Conservation (phyloP, 2,797 vertebrate genomes). For the Tragopan temminckii region DNA sequence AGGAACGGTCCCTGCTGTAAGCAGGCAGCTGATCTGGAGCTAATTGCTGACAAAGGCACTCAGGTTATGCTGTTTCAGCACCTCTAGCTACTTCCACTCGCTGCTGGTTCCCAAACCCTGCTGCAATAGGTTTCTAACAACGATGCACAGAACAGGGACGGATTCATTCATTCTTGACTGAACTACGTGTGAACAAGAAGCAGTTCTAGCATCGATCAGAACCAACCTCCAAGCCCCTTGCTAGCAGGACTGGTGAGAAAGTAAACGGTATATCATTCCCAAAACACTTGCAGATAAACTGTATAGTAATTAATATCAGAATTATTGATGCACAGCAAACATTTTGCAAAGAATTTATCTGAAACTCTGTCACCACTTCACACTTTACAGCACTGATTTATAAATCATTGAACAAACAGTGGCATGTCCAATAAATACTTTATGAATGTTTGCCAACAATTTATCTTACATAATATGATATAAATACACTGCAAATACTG, state of each 20-base stretch:
- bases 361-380: constrained; percentile 55
- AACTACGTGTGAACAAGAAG: not conserved
- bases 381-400: constrained; percentile 38
- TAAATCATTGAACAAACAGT: constrained; percentile 75
- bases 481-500: constrained; percentile 67
- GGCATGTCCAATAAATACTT: constrained; percentile 69
- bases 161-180: not conserved
- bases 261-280: constrained; percentile 42
- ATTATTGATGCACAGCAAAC: constrained; percentile 73
- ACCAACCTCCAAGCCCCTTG: not conserved
- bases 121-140: accelerated
- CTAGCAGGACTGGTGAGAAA: not conserved
- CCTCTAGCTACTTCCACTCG: not conserved
- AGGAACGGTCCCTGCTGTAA: not conserved
- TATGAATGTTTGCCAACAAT: constrained; percentile 77
- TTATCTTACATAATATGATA: constrained; percentile 67
- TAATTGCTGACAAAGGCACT: not conserved
- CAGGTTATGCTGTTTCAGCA: not conserved
- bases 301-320: constrained; percentile 75
- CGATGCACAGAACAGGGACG: not conserved
- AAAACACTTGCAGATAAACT: constrained; percentile 58
- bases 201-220: not conserved
- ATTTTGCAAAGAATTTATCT: constrained; percentile 73
- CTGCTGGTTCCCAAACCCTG: not conserved
- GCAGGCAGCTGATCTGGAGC: not conserved